A percentile compares a stretch with the other conserved stretches of the same genome.
Evolutionary conservation across 2,113 vertebrate species (phyloP).

Genomic region (Pygoscelis adeliae): DNA sequence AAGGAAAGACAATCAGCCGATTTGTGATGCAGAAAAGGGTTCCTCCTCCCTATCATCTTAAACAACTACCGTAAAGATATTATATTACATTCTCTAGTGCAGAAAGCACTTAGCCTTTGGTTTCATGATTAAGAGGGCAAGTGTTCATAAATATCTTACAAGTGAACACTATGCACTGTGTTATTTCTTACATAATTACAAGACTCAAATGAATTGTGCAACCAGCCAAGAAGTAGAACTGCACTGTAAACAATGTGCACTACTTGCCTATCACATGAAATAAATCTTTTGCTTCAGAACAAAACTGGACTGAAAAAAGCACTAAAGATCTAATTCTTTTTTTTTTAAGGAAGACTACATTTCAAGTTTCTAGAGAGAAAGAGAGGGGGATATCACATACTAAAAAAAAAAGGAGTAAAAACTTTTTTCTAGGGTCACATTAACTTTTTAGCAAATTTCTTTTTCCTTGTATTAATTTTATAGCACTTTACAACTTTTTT

Average conservation of each 20-base stretch:
- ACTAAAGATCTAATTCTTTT: neutral
- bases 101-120: neutral
- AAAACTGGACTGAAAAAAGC: neutral
- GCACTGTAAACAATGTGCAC: neutral
- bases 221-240: neutral
- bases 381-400: neutral
- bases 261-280: neutral
- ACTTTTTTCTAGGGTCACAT: neutral
- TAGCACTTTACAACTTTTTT: neutral
- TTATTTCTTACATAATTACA: neutral
- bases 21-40: neutral
- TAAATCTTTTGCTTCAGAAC: neutral
- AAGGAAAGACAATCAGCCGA: neutral
- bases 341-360: neutral
- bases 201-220: neutral
- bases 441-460: neutral
- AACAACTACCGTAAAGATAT: neutral
- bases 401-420: neutral
- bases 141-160: conserved; percentile 3
- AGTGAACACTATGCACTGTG: neutral
- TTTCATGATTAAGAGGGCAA: neutral
- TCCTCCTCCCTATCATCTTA: neutral
- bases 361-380: neutral
- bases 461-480: neutral
- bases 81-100: neutral